phyloP scores from a whole-genome alignment of 2,888 invertebrate genomes.

The Drosophila atroscutellata region DNA sequence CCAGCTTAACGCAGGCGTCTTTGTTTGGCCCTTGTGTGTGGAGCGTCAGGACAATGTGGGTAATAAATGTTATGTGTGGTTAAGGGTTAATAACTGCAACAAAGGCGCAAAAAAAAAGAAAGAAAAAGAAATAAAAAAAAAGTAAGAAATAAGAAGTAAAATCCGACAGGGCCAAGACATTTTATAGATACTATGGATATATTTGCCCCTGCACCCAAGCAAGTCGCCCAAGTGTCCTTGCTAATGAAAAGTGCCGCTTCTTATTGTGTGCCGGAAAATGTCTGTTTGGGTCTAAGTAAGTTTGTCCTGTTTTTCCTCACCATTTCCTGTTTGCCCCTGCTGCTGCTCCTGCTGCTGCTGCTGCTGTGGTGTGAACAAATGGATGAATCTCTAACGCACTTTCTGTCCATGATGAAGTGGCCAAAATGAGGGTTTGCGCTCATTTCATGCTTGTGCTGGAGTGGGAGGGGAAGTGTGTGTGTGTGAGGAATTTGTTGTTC shows the following conservation, averaged over 20 bases:
- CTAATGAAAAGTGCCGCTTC: conserved; percentile 74
- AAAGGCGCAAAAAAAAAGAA: conserved; percentile 44
- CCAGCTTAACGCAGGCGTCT: conserved; percentile 77
- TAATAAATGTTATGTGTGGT: conserved; percentile 83
- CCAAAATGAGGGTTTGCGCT: conserved; percentile 12
- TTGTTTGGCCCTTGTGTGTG: conserved; percentile 60
- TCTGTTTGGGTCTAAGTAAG: conserved; percentile 30
- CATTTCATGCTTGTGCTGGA: background rate
- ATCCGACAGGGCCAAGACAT: conserved; percentile 63
- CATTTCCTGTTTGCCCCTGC: background rate
- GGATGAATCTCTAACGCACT: conserved; percentile 57
- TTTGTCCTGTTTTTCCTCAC: conserved; percentile 16
- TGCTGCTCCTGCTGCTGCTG: background rate
- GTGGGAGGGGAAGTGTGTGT: background rate
- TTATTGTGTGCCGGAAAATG: conserved; percentile 45
- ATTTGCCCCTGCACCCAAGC: background rate
- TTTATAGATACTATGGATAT: conserved; percentile 54
- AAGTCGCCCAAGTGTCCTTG: conserved; percentile 66
- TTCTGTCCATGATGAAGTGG: conserved; percentile 43
- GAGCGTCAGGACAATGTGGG: conserved; percentile 50
- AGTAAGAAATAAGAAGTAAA: conserved; percentile 46
- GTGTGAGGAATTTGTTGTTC: conserved; percentile 39
- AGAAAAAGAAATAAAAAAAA: conserved; percentile 1
- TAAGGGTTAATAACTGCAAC: conserved; percentile 84
- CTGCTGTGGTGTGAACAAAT: conserved; percentile 61